phyloP scores from a whole-genome alignment of 64 coral and sea anemone species.

The Catalaphyllia jardinei region DNA sequence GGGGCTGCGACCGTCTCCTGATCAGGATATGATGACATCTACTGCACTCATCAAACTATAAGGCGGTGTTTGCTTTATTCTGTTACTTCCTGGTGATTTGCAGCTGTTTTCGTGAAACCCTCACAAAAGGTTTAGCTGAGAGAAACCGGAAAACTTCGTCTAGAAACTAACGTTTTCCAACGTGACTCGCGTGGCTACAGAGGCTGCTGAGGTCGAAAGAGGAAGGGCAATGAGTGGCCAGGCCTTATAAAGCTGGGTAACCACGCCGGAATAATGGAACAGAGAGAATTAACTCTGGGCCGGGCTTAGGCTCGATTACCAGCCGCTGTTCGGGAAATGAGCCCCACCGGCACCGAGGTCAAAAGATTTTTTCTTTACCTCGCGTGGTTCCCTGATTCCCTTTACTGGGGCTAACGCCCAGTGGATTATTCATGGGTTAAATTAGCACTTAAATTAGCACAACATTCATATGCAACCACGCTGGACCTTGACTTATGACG shows the following conservation, averaged over 20 bases:
- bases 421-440: no score
- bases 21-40: conserved; percentile 68
- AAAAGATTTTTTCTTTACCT: no score
- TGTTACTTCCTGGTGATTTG: conserved; percentile 1
- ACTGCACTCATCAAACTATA: conserved; percentile 61
- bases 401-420: no score
- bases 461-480: no score
- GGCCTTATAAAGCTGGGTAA: conserved; percentile 1
- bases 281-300: no score
- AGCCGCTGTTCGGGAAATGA: no score
- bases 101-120: neutral
- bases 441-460: no score
- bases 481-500: neutral
- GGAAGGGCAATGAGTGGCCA: neutral
- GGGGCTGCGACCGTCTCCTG: conserved; percentile 49
- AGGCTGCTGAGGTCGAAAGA: neutral
- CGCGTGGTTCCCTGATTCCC: no score
- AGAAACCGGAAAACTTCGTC: conserved; percentile 6
- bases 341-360: no score
- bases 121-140: neutral
- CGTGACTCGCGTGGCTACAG: conserved; percentile 21
- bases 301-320: no score
- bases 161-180: neutral
- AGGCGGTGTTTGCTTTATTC: neutral
- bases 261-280: no score